Conservation (phyloP, 2,888 invertebrate genomes). For the Patella pellucida region DNA sequence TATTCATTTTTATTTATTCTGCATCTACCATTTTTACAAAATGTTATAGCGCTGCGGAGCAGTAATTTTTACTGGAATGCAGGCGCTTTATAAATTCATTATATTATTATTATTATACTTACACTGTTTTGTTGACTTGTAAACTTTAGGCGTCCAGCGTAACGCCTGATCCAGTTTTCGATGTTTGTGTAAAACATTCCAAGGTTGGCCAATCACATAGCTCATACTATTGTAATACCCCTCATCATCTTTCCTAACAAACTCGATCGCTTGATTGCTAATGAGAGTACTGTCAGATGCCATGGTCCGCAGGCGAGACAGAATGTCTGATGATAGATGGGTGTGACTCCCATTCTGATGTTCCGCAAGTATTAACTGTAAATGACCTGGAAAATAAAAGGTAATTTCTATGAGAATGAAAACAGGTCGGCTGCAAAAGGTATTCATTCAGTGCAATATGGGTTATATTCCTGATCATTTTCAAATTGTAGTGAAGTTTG, state of each 20-base stretch:
- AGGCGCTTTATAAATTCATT: too few species aligned
- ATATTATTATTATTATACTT: too few species aligned
- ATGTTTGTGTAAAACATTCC: slow-evolving; percentile 40
- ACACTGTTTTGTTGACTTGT: slow-evolving; percentile 28
- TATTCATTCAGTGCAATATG: too few species aligned
- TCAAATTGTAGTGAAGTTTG: too few species aligned
- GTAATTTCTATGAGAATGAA: neutral
- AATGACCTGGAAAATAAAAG: slow-evolving; percentile 42
- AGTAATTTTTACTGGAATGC: too few species aligned
- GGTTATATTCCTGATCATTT: too few species aligned
- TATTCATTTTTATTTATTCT: too few species aligned
- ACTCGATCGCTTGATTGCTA: slow-evolving; percentile 40
- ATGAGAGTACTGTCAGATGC: slow-evolving; percentile 38
- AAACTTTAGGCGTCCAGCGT: slow-evolving; percentile 40
- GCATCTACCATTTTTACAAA: too few species aligned
- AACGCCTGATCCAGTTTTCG: slow-evolving; percentile 36
- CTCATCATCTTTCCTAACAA: slow-evolving; percentile 51
- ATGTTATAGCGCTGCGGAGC: too few species aligned
- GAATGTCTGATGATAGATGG: slow-evolving; percentile 35
- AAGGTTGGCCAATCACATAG: slow-evolving; percentile 41
- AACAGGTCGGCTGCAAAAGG: too few species aligned
- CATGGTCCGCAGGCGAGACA: slow-evolving; percentile 38
- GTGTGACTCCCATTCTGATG: slow-evolving; percentile 34
- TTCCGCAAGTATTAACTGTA: slow-evolving; percentile 37
- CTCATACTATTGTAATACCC: slow-evolving; percentile 48